These are phyloP conservation scores for Nasonia oneida DNA, from an alignment of 2,888 invertebrate genomes.

Conservation along the genomic window DNA sequence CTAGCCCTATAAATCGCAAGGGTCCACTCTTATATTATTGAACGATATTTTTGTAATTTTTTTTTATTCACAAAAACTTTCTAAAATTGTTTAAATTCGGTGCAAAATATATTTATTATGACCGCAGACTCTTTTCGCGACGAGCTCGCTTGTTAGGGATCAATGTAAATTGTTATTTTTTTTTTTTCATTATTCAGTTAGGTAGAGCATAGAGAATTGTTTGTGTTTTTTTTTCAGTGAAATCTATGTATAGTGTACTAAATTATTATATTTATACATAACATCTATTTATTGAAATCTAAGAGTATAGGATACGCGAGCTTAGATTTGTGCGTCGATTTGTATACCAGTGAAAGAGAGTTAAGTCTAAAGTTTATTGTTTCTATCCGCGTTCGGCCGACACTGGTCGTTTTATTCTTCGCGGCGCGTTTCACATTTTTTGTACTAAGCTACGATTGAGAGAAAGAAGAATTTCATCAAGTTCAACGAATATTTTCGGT, in stretches of 20 bases:
- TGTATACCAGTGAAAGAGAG: conserved; percentile 27
- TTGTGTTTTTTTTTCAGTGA: conserved; percentile 36
- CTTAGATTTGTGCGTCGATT: conserved; percentile 15
- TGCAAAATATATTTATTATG: conserved; percentile 23
- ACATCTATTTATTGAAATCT: conserved; percentile 14
- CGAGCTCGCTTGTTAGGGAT: conserved; percentile 19
- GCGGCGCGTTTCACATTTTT: conserved; percentile 36
- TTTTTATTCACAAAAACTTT: conserved; percentile 45
- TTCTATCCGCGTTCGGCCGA: conserved; percentile 51
- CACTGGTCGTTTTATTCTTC: conserved; percentile 48
- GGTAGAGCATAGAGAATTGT: conserved; percentile 29
- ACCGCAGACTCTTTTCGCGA: conserved; percentile 15
- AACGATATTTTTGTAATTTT: conserved; percentile 33
- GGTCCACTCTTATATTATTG: conserved; percentile 37
- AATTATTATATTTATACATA: conserved; percentile 28
- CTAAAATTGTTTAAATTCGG: conserved; percentile 23
- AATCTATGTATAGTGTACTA: conserved; percentile 24
- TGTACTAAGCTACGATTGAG: conserved; percentile 27
- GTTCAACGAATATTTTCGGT: conserved; percentile 45
- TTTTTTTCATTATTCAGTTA: conserved; percentile 50
- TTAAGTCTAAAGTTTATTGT: conserved; percentile 47
- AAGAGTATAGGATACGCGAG: conserved; percentile 12
- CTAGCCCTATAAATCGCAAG: conserved; percentile 27
- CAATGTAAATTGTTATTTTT: conserved; percentile 35
- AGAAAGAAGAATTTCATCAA: conserved; percentile 16